A percentile compares a stretch with the other conserved stretches of the same genome.
These are phyloP conservation scores for Beaufortia kweichowensis DNA, from an alignment of 2,113 vertebrate genomes.

Conservation along the genomic window DNA sequence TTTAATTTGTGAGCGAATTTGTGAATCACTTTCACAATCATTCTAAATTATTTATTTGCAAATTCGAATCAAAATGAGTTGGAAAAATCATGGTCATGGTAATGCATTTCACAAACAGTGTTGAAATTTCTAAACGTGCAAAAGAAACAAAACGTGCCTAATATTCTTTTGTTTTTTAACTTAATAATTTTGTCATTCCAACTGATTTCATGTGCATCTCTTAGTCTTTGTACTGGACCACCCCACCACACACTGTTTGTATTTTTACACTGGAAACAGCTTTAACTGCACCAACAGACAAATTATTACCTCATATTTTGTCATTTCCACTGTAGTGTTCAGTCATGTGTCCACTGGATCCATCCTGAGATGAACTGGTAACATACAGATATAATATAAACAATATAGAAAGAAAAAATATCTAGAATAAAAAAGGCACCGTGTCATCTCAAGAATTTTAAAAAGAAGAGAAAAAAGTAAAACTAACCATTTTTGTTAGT, in stretches of 20 bases:
- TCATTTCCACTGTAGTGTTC: neutral
- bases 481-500: conserved; percentile 15
- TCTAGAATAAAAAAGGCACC: conserved; percentile 1
- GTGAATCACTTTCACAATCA: too few relatives aligned
- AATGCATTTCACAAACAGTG: too few relatives aligned
- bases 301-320: neutral
- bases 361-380: neutral
- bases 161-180: too few relatives aligned
- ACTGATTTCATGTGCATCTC: too few relatives aligned
- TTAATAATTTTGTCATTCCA: too few relatives aligned
- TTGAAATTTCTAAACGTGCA: too few relatives aligned
- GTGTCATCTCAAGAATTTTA: conserved; percentile 9
- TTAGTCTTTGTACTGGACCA: too few relatives aligned
- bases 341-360: neutral
- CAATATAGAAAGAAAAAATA: conserved; percentile 5
- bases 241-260: neutral
- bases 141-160: too few relatives aligned
- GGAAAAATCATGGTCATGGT: too few relatives aligned
- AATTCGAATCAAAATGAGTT: too few relatives aligned
- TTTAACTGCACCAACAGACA: conserved; percentile 14
- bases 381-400: neutral
- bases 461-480: neutral
- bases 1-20: too few relatives aligned
- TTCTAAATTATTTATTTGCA: too few relatives aligned
- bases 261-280: conserved; percentile 15